Base-by-base conservation (phyloP, 2,888 invertebrate genomes). In the Neoaliturus tenellus region DNA sequence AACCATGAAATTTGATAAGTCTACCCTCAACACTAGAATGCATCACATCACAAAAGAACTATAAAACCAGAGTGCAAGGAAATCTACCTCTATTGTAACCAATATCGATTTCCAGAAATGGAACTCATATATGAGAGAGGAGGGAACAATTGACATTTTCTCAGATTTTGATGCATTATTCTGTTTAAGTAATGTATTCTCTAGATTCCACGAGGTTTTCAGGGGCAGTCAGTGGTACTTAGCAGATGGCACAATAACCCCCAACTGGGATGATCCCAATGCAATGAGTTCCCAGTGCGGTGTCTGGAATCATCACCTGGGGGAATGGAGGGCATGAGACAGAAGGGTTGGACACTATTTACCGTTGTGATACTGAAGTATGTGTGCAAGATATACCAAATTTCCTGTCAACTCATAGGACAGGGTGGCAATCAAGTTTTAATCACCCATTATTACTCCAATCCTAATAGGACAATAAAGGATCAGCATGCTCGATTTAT, bases 51-150 rank as follows among this genome's bases (percentile, higher is more conserved):
- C 73, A 39, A 28, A 33, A 23, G 35, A 73, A n/a, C 23, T 73
- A 3, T 25, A 3, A 14, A 8, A 73, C 2, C 12, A 17, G 5
- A 35, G 14, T 1, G 23, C 14, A 41, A 5, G n/a, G 6, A 55
- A 5, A 55, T n/a, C 55, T n/a, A 55, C 23, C 55, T 23, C 55
- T n/a, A 55, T 55, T 17, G 55, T 55, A 5, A 69, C 31, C 5
- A 69, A 69, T 28, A 33, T 25, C 10, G 69, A 69, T 10, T 69
- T 69, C 10, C 23, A 31, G 28, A 33, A 33, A 23, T 69, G 69
- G 33, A 69, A 69, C 69, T 69, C 69, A 5, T 23, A 69, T 28
- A 69, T 69, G 69, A 69, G 69, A 28, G 33, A 33, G 10, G 69
- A 69, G 25, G 33, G 25, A 69, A 69, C 69, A 69, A 5, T 14